Conservation (phyloP, 1,140 invertebrate genomes). For the Drosophila lacteicornis region DNA sequence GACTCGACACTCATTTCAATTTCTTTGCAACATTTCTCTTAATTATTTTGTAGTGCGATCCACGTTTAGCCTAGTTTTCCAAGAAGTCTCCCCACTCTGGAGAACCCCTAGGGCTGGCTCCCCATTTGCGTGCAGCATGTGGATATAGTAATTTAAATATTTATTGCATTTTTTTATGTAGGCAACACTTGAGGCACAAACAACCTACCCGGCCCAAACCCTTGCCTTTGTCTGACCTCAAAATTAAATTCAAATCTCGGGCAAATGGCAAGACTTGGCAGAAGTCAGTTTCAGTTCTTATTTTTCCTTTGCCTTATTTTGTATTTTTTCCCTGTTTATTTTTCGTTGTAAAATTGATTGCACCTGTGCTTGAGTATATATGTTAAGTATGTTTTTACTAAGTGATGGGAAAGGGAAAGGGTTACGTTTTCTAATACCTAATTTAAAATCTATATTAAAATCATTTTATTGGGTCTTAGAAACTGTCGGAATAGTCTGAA, state of each 20-base stretch:
- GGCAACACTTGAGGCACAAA: constrained; percentile 64
- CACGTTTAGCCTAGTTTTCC: constrained; percentile 70
- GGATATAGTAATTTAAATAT: constrained; percentile 81
- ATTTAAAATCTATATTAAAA: neutral
- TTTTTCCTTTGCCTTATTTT: neutral
- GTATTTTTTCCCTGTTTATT: constrained; percentile 14
- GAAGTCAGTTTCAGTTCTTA: constrained; percentile 13
- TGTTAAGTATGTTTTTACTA: too few relatives aligned
- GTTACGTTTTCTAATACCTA: neutral
- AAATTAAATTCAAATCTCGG: constrained; percentile 83
- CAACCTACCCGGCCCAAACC: constrained; percentile 14
- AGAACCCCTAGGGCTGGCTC: constrained; percentile 19
- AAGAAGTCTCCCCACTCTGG: constrained; percentile 26
- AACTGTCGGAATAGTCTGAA: too few relatives aligned
- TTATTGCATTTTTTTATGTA: constrained; percentile 80
- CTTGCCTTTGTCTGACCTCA: constrained; percentile 67
- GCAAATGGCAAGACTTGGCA: constrained; percentile 66
- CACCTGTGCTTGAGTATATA: constrained; percentile 30
- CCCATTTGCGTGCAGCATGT: constrained; percentile 71
- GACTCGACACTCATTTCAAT: constrained; percentile 41
- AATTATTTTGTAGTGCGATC: constrained; percentile 70
- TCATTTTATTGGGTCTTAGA: neutral
- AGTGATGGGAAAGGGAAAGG: neutral
- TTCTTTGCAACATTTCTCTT: constrained; percentile 48
- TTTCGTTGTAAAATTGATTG: constrained; percentile 58